Percentiles rank a stretch among this genome's conserved stretches.
Evolutionary conservation across 2,797 vertebrate species (phyloP).

Genomic region (Mycteria americana): DNA sequence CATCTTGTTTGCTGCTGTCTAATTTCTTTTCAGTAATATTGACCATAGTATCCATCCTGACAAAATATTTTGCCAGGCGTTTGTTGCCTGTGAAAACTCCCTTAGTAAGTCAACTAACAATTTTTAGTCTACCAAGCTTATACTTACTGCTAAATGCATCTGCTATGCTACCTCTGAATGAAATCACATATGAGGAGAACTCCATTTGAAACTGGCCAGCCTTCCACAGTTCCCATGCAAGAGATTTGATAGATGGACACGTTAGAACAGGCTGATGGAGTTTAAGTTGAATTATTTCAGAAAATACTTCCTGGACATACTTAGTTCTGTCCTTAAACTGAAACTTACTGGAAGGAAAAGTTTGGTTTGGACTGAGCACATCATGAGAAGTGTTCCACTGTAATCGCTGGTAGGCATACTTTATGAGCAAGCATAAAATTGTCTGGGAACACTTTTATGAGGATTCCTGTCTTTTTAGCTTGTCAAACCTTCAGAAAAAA

Average conservation of each 20-base stretch:
- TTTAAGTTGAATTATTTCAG: background rate
- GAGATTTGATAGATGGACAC: background rate
- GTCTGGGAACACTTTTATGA: background rate
- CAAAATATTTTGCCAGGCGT: conserved; percentile 69
- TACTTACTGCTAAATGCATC: background rate
- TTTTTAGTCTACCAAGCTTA: conserved; percentile 65
- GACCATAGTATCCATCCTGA: conserved; percentile 56
- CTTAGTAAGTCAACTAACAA: conserved; percentile 58
- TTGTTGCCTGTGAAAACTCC: conserved; percentile 72
- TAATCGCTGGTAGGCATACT: background rate
- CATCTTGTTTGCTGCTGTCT: conserved; percentile 18
- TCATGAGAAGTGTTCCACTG: background rate
- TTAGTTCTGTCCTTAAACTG: background rate
- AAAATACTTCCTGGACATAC: background rate
- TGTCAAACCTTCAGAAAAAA: background rate
- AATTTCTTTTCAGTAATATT: conserved; percentile 34
- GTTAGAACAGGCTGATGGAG: background rate
- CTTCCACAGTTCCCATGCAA: conserved; percentile 8
- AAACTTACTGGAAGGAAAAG: background rate
- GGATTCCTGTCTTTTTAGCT: background rate
- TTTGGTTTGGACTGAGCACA: background rate
- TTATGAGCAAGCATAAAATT: background rate
- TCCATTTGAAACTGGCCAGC: background rate
- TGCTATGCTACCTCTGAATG: conserved; percentile 32
- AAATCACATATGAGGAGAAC: background rate